Base-by-base conservation (phyloP, 2,888 invertebrate genomes). In the Lysandra bellargus region DNA sequence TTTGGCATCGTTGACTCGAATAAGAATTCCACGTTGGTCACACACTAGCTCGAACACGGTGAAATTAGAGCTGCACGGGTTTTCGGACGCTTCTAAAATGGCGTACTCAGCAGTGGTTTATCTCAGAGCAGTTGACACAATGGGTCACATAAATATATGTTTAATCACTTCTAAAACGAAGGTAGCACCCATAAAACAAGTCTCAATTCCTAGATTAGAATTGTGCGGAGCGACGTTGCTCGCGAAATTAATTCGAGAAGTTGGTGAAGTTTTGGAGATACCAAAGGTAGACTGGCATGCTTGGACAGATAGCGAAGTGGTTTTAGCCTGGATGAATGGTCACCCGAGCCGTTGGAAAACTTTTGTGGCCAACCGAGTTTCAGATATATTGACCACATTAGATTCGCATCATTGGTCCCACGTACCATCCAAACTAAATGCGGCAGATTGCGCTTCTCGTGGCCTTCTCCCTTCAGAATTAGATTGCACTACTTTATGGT, bases 371-470 rank as follows among this genome's bases (percentile, higher is more conserved):
- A 79, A 78, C 37, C 61, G 77, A 30, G 44, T 85, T 0, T 79
- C 82, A 0, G 82, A 83, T 40, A 84, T 86, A 7, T 78, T 83
- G 17, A 76, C 79, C 0, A 33, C 64, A 4, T 6, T 83, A 14
- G 79, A 82, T 30, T 17, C 69, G 12, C 53, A 53, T 33, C 80
- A 82, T 1, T 83, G 85, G 85, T 81, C 78, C 53, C 83, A 85
- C 61, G 83, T 78, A 60, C 33, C n/a, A 77, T 1, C 64, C 83
- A 7, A 83, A 82, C 17, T n/a, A 60, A 60, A 60, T 60, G 12
- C 60, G 5, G 60, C 60, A 1, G 61, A 23, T 23, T 23, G 23
- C 23, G 23, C 61, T 1, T 61, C 61, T 23, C 61, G 61, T 7
- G 61, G 61, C n/a, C 4, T 23, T 1, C 23, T 23, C 23, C 23